phyloP scores from a whole-genome alignment of 2,888 invertebrate genomes.

The Ditylenchus weischeri region DNA sequence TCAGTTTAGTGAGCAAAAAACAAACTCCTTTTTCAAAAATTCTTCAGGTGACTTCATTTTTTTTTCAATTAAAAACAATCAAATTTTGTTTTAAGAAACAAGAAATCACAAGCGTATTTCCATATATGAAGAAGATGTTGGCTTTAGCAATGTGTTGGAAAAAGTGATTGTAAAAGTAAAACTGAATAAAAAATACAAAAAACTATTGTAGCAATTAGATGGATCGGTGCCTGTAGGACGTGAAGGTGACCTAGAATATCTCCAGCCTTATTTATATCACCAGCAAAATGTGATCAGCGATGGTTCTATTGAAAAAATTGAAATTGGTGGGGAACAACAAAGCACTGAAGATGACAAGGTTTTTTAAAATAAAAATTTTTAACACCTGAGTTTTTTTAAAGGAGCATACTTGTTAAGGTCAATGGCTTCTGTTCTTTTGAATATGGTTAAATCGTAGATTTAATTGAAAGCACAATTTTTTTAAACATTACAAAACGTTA shows the following conservation, averaged over 20 bases:
- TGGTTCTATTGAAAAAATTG: constrained; percentile 40
- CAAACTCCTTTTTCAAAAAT: background rate
- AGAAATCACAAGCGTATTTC: constrained; percentile 7
- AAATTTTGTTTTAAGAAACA: background rate
- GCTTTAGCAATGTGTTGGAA: constrained; percentile 1
- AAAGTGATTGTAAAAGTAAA: no score
- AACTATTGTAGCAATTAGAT: background rate
- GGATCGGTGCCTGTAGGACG: constrained; percentile 6
- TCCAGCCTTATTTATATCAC: constrained; percentile 10
- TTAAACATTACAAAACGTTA: no score
- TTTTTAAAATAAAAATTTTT: no score
- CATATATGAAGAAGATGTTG: constrained; percentile 18
- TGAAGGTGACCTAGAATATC: constrained; percentile 7
- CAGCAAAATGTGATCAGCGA: background rate
- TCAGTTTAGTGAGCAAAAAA: background rate
- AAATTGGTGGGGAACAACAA: constrained; percentile 46
- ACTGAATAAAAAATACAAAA: no score
- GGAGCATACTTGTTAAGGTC: no score
- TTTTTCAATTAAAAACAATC: background rate
- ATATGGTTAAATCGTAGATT: no score
- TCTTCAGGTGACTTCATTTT: no score
- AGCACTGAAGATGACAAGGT: constrained; percentile 47
- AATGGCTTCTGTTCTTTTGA: no score
- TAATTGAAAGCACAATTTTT: no score
- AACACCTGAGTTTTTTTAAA: no score